These are phyloP conservation scores for Macrosteles quadrilineatus DNA, from an alignment of 1,140 invertebrate genomes.

Conservation along the genomic window DNA sequence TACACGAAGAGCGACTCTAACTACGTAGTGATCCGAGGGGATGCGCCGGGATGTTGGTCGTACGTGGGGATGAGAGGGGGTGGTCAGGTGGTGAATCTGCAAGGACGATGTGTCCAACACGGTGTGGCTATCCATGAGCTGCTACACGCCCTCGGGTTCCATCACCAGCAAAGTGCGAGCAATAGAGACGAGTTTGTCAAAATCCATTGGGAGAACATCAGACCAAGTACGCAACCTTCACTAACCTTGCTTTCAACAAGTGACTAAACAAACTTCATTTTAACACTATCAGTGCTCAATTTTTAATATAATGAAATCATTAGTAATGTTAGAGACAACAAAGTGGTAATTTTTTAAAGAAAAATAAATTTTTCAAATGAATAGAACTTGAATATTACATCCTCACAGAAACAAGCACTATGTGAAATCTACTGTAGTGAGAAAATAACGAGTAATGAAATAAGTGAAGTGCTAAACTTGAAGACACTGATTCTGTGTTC, in stretches of 20 bases:
- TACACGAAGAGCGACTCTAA: constrained; percentile 60
- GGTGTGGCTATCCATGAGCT: constrained; percentile 66
- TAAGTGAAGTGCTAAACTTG: constrained; percentile 41
- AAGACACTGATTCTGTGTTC: constrained; percentile 47
- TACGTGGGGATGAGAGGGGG: constrained; percentile 56
- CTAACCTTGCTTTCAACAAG: not conserved
- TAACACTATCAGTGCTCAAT: not conserved
- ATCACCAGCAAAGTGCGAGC: constrained; percentile 65
- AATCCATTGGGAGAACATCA: constrained; percentile 65
- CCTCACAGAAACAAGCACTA: too few relatives aligned
- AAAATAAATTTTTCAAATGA: too few relatives aligned
- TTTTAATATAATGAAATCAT: too few relatives aligned
- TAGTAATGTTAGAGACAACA: too few relatives aligned
- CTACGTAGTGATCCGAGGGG: constrained; percentile 51
- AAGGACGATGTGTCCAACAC: constrained; percentile 57
- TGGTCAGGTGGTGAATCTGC: constrained; percentile 62
- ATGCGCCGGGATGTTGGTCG: constrained; percentile 56
- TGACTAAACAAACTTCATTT: constrained; percentile 8
- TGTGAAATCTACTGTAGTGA: too few relatives aligned
- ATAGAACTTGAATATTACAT: too few relatives aligned
- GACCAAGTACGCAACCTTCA: constrained; percentile 45
- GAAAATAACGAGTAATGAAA: too few relatives aligned
- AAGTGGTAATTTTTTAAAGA: not conserved
- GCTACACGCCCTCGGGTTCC: constrained; percentile 67
- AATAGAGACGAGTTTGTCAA: constrained; percentile 65